Conservation (phyloP, 2,888 invertebrate species). For the Drosophila diplacantha region DNA sequence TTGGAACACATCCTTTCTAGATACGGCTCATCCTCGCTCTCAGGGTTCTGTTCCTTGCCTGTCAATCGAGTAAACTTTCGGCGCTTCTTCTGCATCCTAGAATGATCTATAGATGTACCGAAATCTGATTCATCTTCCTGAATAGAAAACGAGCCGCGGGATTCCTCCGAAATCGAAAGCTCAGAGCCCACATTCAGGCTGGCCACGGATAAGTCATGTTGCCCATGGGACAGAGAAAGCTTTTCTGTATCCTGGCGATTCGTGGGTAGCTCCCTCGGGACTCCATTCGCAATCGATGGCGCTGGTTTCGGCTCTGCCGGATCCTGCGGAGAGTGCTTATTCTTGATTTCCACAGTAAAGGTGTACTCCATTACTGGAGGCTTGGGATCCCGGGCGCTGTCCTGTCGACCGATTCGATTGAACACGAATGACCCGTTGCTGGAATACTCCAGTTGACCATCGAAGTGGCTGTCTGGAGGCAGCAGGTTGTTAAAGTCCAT, state of each 20-base stretch:
- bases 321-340: constrained; percentile 38
- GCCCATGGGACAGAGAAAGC: not conserved
- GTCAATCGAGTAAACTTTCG: constrained; percentile 38
- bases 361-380: constrained; percentile 66
- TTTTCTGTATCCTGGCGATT: constrained; percentile 4
- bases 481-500: constrained; percentile 66
- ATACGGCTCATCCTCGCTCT: constrained; percentile 18
- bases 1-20: constrained; percentile 1
- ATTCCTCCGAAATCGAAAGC: constrained; percentile 45
- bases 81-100: constrained; percentile 9
- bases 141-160: not conserved
- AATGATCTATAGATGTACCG: not conserved
- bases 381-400: constrained; percentile 49
- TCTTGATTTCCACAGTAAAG: constrained; percentile 61
- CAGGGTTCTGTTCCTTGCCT: not conserved
- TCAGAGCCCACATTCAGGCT: constrained; percentile 55
- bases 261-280: constrained; percentile 12
- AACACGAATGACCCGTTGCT: constrained; percentile 55
- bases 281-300: constrained; percentile 1
- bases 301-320: not conserved
- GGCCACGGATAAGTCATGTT: constrained; percentile 10
- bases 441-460: constrained; percentile 31
- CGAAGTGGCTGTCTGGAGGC: constrained; percentile 59
- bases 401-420: constrained; percentile 52
- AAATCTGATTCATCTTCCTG: constrained; percentile 9